Conservation (phyloP, 1,140 invertebrate genomes). For the Cotesia glomerata region DNA sequence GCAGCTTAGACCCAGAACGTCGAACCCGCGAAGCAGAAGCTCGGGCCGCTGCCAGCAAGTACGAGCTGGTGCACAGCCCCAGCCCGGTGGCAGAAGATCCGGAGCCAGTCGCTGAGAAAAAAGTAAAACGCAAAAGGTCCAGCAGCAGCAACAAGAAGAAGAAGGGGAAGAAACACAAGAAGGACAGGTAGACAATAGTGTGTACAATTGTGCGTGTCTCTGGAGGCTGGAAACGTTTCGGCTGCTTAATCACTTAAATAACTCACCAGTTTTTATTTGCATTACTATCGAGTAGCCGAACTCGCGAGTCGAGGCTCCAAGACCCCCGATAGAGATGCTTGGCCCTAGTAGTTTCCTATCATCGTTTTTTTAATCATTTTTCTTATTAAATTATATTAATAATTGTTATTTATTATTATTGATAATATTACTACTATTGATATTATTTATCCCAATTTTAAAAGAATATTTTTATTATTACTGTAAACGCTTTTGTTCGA, state of each 20-base stretch:
- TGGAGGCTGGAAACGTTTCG: slow-evolving; percentile 50
- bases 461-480: background rate
- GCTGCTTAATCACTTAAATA: background rate
- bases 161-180: slow-evolving; percentile 58
- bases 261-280: background rate
- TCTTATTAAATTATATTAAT: background rate
- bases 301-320: slow-evolving; percentile 28
- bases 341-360: slow-evolving; percentile 2
- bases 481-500: slow-evolving; percentile 29
- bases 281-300: background rate
- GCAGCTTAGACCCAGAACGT: slow-evolving; percentile 87
- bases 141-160: slow-evolving; percentile 54
- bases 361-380: slow-evolving; percentile 36
- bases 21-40: slow-evolving; percentile 79
- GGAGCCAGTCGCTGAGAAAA: slow-evolving; percentile 46
- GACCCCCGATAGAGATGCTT: slow-evolving; percentile 13
- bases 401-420: background rate
- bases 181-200: slow-evolving; percentile 53
- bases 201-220: slow-evolving; percentile 41
- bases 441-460: slow-evolving; percentile 28
- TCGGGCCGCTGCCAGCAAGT: slow-evolving; percentile 40
- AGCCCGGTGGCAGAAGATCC: slow-evolving; percentile 44
- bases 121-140: slow-evolving; percentile 50
- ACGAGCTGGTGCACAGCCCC: slow-evolving; percentile 51
- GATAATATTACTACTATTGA: slow-evolving; percentile 20